These are phyloP conservation scores for Rapana venosa DNA, from an alignment of 2,888 invertebrate species.

Conservation along the genomic window DNA sequence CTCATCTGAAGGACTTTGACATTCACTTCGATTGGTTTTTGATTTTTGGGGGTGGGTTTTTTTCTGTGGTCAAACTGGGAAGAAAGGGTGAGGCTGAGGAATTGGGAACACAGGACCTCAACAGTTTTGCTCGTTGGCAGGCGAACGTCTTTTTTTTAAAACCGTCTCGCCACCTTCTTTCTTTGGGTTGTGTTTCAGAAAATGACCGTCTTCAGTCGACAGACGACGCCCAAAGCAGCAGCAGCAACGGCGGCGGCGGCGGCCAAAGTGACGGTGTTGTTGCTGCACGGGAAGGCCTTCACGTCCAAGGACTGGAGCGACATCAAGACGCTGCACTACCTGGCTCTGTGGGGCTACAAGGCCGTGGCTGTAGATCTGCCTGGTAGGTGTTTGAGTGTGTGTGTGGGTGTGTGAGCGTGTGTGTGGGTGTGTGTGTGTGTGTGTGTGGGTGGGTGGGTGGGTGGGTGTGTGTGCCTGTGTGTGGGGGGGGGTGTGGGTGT, in stretches of 20 bases:
- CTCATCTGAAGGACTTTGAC: no score
- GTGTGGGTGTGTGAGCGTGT: not conserved
- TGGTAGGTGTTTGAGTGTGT: slow-evolving; percentile 60
- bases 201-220: slow-evolving; percentile 55
- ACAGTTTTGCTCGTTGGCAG: no score
- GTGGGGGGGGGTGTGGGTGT: not conserved
- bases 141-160: no score
- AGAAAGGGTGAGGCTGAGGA: no score
- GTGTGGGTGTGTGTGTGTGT: not conserved
- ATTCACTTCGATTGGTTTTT: no score
- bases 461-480: not conserved
- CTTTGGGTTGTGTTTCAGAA: slow-evolving; percentile 51
- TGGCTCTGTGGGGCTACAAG: slow-evolving; percentile 78
- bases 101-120: no score
- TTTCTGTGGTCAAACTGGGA: no score
- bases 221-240: slow-evolving; percentile 47
- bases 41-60: no score
- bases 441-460: not conserved
- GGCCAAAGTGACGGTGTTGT: slow-evolving; percentile 70
- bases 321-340: slow-evolving; percentile 76
- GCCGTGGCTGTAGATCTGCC: slow-evolving; percentile 80
- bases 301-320: slow-evolving; percentile 79
- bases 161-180: no score
- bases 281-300: slow-evolving; percentile 80
- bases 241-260: no score